Percentiles rank a stretch among this genome's conserved stretches.
Conservation (phyloP, 2,113 vertebrate genomes). For the Oryctolagus cuniculus region mOryCun1.1 NC_091438.1:102457501-102458000, state of each 20-base stretch:
- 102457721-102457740: slow-evolving; percentile 13
- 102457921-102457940: neutral
- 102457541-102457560: slow-evolving; percentile 5
- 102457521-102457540: slow-evolving; percentile 21
- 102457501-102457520: slow-evolving; percentile 36
- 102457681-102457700: slow-evolving; percentile 18
- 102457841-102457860: neutral
- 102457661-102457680: neutral
- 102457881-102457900: slow-evolving; percentile 33
- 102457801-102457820: slow-evolving; percentile 37
- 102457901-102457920: neutral
- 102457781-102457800: neutral
- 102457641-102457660: neutral
- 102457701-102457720: slow-evolving; percentile 29
- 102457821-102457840: slow-evolving; percentile 10
- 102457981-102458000: neutral
- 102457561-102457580: neutral
- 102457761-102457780: neutral
- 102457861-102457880: slow-evolving; percentile 6
- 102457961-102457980: neutral
- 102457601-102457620: neutral
- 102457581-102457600: slow-evolving; percentile 23
- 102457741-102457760: slow-evolving; percentile 27
- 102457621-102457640: slow-evolving; percentile 39
- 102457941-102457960: neutral